These are phyloP conservation scores for Bombus turneri DNA, from an alignment of 1,140 invertebrate genomes.

Conservation along the genomic window DNA sequence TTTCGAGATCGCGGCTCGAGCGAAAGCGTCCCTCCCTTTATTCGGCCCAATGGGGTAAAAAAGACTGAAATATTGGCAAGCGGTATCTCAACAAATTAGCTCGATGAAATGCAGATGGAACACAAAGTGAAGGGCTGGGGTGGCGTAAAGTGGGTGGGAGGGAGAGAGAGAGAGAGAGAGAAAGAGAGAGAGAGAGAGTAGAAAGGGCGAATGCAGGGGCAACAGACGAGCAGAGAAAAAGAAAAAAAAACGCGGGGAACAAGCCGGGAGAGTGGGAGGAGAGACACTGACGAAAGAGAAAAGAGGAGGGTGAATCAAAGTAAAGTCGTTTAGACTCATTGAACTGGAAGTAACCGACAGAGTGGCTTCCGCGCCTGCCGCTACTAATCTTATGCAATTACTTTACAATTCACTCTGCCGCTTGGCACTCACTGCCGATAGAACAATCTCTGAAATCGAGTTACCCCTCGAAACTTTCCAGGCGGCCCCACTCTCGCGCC, in stretches of 20 bases:
- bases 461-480: conserved; percentile 73
- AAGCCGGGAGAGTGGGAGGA: conserved; percentile 35
- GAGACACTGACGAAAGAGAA: conserved; percentile 42
- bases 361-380: conserved; percentile 79
- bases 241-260: conserved; percentile 28
- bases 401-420: conserved; percentile 82
- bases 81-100: conserved; percentile 83
- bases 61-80: conserved; percentile 82
- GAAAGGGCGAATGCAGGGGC: conserved; percentile 29
- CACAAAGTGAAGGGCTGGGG: conserved; percentile 67
- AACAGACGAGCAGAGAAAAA: conserved; percentile 29
- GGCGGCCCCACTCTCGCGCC: conserved; percentile 38
- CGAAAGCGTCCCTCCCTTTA: conserved; percentile 54
- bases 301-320: conserved; percentile 73
- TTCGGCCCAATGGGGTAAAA: conserved; percentile 76
- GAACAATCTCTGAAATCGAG: conserved; percentile 79
- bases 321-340: conserved; percentile 82
- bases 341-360: conserved; percentile 82
- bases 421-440: conserved; percentile 79
- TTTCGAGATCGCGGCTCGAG: conserved; percentile 65
- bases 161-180: background rate
- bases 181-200: too few species aligned
- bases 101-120: conserved; percentile 81
- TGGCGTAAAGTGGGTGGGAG: background rate
- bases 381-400: conserved; percentile 83